These are phyloP conservation scores for Hozukius guyotensis DNA, from an alignment of 2,797 vertebrate species.

Conservation along the genomic window DNA sequence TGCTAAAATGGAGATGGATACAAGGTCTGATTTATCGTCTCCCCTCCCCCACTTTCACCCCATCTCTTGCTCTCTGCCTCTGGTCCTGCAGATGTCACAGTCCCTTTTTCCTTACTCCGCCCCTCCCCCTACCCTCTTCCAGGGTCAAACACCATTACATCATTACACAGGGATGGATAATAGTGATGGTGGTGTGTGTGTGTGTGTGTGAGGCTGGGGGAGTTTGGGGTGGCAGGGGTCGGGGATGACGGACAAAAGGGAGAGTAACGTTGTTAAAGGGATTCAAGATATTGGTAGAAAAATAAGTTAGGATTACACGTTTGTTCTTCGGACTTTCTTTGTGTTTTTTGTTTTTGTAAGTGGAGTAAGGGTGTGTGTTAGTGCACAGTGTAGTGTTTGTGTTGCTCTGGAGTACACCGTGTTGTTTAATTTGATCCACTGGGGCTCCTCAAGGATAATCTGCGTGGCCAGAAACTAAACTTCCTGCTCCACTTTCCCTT, in stretches of 20 bases:
- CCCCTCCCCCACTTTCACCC: slow-evolving; percentile 53
- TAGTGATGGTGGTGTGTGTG: slow-evolving; percentile 46
- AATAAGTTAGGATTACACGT: background rate
- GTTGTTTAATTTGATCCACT: slow-evolving; percentile 73
- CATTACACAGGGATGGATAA: slow-evolving; percentile 71
- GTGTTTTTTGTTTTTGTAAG: slow-evolving; percentile 26
- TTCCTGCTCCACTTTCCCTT: slow-evolving; percentile 59
- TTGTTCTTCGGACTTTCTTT: slow-evolving; percentile 28
- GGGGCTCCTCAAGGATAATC: slow-evolving; percentile 70
- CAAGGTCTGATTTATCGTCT: slow-evolving; percentile 66
- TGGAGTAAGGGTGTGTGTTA: slow-evolving; percentile 29
- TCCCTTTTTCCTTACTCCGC: slow-evolving; percentile 67
- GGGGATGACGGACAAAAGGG: slow-evolving; percentile 52
- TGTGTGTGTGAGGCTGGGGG: slow-evolving; percentile 16
- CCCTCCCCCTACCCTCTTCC: slow-evolving; percentile 71
- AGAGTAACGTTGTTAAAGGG: slow-evolving; percentile 33
- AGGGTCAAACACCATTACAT: slow-evolving; percentile 82
- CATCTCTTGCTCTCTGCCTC: slow-evolving; percentile 72
- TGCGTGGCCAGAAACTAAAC: slow-evolving; percentile 69
- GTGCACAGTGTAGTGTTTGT: slow-evolving; percentile 31
- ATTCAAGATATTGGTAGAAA: slow-evolving; percentile 27
- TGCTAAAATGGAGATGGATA: slow-evolving; percentile 64
- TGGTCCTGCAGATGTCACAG: slow-evolving; percentile 85
- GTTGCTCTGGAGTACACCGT: slow-evolving; percentile 56
- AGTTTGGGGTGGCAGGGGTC: slow-evolving; percentile 14